A percentile compares a stretch with the other conserved stretches of the same genome.
phyloP scores from a whole-genome alignment of 2,113 vertebrate genomes.

The Oenanthe oenanthe region DNA sequence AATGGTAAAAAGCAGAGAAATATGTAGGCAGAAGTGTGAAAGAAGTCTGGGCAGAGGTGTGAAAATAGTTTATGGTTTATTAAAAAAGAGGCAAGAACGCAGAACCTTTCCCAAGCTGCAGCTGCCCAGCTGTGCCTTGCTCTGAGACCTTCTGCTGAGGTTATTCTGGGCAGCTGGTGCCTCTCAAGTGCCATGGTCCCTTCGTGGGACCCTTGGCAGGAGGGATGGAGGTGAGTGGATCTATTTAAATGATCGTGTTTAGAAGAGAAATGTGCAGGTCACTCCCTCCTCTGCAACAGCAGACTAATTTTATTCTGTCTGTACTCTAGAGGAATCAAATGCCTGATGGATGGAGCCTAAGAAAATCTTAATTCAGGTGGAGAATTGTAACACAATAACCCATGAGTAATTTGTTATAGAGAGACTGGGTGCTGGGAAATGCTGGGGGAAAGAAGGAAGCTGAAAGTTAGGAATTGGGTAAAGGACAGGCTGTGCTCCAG shows the following conservation, averaged over 20 bases:
- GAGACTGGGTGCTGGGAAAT: neutral
- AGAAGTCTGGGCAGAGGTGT: constrained; percentile 25
- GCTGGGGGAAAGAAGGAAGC: neutral
- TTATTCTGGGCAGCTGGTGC: neutral
- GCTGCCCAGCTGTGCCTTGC: neutral
- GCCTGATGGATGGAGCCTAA: constrained; percentile 12
- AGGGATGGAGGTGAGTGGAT: neutral
- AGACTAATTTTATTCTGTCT: constrained; percentile 14
- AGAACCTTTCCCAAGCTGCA: neutral
- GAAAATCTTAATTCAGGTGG: constrained; percentile 12
- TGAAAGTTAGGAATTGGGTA: neutral
- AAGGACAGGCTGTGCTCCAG: neutral
- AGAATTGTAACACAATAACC: neutral
- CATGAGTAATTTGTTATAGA: neutral
- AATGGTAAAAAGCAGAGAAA: neutral
- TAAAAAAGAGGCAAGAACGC: neutral
- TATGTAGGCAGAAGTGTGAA: constrained; percentile 6
- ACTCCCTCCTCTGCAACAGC: neutral
- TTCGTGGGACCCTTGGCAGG: neutral
- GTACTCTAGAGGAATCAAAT: constrained; percentile 11
- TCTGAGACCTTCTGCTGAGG: neutral
- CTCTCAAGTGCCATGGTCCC: neutral
- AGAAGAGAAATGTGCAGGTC: neutral
- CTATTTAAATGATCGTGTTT: neutral
- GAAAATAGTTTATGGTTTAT: constrained; percentile 33